phyloP scores from a whole-genome alignment of 2,888 invertebrate species.

The Hylaea fasciaria region DNA sequence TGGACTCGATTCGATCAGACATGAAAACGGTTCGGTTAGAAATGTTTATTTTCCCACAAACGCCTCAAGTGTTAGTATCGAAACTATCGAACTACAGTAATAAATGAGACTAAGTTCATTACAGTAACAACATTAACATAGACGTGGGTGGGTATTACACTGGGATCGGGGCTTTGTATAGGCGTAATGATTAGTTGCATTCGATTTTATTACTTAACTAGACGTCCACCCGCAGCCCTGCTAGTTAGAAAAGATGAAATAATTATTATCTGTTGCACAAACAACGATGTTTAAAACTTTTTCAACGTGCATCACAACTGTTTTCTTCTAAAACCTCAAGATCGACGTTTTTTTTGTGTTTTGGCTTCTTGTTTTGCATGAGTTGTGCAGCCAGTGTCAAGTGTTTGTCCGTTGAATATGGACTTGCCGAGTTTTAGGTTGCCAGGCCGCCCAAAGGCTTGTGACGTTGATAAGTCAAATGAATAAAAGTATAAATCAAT shows the following conservation, averaged over 20 bases:
- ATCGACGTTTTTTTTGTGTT: too few species aligned
- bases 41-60: conserved; percentile 66
- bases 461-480: conserved; percentile 15
- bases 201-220: conserved; percentile 31
- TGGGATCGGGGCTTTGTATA: conserved; percentile 42
- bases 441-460: conserved; percentile 18
- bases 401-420: too few species aligned
- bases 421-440: too few species aligned
- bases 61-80: conserved; percentile 61
- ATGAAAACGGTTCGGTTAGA: conserved; percentile 47
- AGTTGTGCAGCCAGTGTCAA: too few species aligned
- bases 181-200: conserved; percentile 46
- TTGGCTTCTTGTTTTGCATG: too few species aligned
- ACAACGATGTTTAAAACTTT: too few species aligned
- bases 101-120: conserved; percentile 71
- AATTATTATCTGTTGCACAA: background rate
- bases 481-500: conserved; percentile 36
- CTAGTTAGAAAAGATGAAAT: background rate
- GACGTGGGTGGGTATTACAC: conserved; percentile 62
- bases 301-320: too few species aligned
- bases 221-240: conserved; percentile 7
- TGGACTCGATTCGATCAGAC: conserved; percentile 46
- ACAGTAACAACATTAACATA: conserved; percentile 61
- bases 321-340: too few species aligned
- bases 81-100: conserved; percentile 57